phyloP scores from a whole-genome alignment of 2,113 vertebrate genomes.

The Eonycteris spelaea region DNA sequence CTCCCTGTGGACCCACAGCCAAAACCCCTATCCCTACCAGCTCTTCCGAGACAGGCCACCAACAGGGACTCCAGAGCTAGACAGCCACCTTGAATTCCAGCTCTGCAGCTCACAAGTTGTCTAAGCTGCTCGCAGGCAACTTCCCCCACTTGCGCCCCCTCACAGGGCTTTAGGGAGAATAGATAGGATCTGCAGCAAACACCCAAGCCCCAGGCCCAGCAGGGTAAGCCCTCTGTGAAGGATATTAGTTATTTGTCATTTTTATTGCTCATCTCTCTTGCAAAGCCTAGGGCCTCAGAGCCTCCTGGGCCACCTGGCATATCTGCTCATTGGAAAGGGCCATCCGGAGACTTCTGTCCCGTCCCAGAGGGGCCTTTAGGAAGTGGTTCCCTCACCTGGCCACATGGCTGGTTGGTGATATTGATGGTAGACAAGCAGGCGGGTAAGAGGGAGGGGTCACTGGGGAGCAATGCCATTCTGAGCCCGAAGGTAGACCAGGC shows the following conservation, averaged over 20 bases:
- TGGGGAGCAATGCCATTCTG: background rate
- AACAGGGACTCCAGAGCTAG: background rate
- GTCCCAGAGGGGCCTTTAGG: background rate
- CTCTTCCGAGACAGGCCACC: background rate
- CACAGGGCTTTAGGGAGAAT: background rate
- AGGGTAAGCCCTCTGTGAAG: background rate
- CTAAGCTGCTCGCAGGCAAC: background rate
- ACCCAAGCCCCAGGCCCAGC: background rate
- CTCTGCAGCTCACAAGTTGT: background rate
- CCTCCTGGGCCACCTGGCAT: background rate
- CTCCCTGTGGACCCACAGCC: background rate
- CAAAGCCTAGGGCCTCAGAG: background rate
- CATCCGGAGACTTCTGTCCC: background rate
- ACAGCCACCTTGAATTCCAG: background rate
- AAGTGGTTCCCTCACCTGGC: background rate
- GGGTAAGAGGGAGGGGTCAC: background rate
- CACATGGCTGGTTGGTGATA: background rate
- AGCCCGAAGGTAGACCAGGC: background rate
- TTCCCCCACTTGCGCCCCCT: background rate
- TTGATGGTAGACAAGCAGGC: background rate
- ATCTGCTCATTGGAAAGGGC: background rate
- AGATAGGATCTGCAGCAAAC: fast-evolving
- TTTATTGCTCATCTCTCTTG: background rate
- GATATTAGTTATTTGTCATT: background rate
- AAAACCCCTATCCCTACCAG: background rate